phyloP scores from a whole-genome alignment of 2,797 vertebrate genomes.

The Anas georgica region DNA sequence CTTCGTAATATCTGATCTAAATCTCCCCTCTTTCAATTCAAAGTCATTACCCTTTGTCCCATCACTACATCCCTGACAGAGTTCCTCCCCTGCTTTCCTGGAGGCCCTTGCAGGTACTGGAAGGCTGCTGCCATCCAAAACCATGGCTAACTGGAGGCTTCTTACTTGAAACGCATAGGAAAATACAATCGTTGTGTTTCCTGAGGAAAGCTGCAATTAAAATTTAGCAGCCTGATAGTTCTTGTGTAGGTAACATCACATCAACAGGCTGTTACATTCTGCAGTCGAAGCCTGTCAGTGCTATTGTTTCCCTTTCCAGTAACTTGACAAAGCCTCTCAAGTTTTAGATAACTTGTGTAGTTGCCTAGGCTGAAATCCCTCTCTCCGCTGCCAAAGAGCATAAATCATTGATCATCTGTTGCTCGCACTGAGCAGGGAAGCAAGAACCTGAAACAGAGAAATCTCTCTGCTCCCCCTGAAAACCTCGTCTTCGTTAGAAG shows the following conservation, averaged over 20 bases:
- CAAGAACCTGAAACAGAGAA: background rate
- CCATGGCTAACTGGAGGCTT: background rate
- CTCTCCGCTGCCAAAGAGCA: background rate
- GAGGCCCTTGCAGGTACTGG: too few relatives aligned
- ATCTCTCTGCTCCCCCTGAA: background rate
- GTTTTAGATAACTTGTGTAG: background rate
- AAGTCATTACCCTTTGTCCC: too few relatives aligned
- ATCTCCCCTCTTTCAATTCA: too few relatives aligned
- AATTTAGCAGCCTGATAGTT: background rate
- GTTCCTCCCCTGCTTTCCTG: too few relatives aligned
- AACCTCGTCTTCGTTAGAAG: background rate
- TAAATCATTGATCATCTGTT: background rate
- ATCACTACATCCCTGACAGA: too few relatives aligned
- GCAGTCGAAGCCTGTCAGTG: background rate
- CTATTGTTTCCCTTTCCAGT: background rate
- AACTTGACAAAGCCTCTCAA: background rate
- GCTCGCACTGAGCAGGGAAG: background rate
- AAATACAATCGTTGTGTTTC: background rate
- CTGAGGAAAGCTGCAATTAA: background rate
- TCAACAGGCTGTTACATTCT: background rate
- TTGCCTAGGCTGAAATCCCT: background rate
- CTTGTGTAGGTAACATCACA: background rate
- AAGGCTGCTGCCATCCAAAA: background rate
- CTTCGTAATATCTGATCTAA: too few relatives aligned
- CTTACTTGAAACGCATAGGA: background rate